phyloP scores from a whole-genome alignment of 2,888 invertebrate species.

The Leuctra nigra region DNA sequence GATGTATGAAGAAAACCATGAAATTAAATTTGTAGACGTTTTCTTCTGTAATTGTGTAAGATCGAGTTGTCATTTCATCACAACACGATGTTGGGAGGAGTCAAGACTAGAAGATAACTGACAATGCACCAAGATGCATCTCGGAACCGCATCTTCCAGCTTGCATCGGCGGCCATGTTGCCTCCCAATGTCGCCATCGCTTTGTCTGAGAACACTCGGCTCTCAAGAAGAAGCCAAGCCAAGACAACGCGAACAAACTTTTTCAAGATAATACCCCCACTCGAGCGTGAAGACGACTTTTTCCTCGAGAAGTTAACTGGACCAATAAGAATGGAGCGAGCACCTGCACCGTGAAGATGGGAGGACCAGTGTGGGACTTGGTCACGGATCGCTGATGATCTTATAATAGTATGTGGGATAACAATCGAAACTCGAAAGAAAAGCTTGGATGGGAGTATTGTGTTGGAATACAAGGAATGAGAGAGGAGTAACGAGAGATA shows the following conservation, averaged over 20 bases:
- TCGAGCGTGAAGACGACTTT: not conserved
- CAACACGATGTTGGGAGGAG: too few species aligned
- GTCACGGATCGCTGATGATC: slow-evolving; percentile 8
- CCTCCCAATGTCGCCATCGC: too few species aligned
- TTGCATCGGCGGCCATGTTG: too few species aligned
- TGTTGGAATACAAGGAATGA: not conserved
- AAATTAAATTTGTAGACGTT: too few species aligned
- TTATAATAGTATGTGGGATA: too few species aligned
- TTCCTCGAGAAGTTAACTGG: slow-evolving; percentile 5
- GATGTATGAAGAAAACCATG: too few species aligned
- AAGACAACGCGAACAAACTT: not conserved
- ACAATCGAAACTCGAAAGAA: slow-evolving; percentile 8
- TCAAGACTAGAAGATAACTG: too few species aligned
- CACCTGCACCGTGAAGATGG: slow-evolving; percentile 8
- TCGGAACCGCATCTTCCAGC: too few species aligned
- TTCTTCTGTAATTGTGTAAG: too few species aligned
- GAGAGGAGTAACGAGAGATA: not conserved
- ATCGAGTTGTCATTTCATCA: too few species aligned
- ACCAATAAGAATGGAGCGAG: slow-evolving; percentile 11
- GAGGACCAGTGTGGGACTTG: not conserved
- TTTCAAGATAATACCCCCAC: too few species aligned
- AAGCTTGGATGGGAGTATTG: slow-evolving; percentile 6
- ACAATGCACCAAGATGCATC: too few species aligned
- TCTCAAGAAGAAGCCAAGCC: not conserved
- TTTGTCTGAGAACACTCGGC: not conserved